Base-by-base conservation (phyloP, 92 coral and sea anemone species). In the Phenganax subtilis region DNA sequence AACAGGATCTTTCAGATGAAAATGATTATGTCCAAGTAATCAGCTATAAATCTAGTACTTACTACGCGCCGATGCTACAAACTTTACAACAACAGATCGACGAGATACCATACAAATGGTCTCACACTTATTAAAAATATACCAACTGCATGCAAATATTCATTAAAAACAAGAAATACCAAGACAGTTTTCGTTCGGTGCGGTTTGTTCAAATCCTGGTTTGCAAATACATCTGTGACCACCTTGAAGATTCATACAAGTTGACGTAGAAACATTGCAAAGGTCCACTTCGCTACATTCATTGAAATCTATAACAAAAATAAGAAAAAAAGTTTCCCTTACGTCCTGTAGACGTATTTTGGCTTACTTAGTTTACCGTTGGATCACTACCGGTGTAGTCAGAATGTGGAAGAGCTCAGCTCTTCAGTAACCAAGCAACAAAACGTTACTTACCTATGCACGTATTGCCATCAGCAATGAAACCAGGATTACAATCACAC, bases 181-280 rank as follows among this genome's bases (percentile, higher is more conserved):
- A 59, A 15, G 16, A 51, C 77, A 52, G 31, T 67, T n/a, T 72
- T n/a, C 70, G n/a, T 53, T 44, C 15, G n/a, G 25, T 10, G 12
- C 30, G 12, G 75, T 54, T 47, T 51, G 51, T 10, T 25, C 37
- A 59, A 58, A 82, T 56, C 80, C 75, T 15, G 0, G 25, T 55
- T 72, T 76, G 37, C 72, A 76, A 56, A 76, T 55, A 82, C 81
- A 75, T 73, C 0, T 59, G 53, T n/a, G 25, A 47, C 66, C 61
- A 12, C 85, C 85, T 25, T 54, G 47, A 51, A 72, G 55, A 31
- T 76, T 72, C 20, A 51, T 20, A 51, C 85, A 82, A 14, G 27
- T 30, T 8, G 79, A 82, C 6, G 85, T 72, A 9, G 80, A 57
- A 10, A 54, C 57, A 55, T 76, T 76, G 31, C 81, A 76, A 7